Conservation (phyloP, 2,888 invertebrate genomes). For the Torymus texanus region DNA sequence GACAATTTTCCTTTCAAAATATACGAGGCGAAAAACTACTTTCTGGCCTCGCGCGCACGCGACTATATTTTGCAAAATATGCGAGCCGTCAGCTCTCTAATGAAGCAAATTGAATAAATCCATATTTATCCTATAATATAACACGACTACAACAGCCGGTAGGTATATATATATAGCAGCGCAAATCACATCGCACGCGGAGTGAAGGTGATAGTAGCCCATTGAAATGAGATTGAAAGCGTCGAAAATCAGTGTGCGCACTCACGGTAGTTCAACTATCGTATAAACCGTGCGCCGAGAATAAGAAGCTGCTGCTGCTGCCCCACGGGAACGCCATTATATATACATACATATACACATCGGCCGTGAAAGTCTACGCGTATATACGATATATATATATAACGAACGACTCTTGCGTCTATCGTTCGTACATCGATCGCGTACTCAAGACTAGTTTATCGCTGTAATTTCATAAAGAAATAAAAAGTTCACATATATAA, state of each 20-base stretch:
- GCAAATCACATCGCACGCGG: constrained; percentile 14
- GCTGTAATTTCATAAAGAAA: background rate
- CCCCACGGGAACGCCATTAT: too few relatives aligned
- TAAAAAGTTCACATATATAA: too few relatives aligned
- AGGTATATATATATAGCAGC: background rate
- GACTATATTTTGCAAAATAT: too few relatives aligned
- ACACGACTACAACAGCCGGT: too few relatives aligned
- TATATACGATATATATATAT: background rate
- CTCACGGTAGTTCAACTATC: constrained; percentile 1
- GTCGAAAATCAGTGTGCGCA: constrained; percentile 15
- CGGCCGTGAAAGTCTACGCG: constrained; percentile 1
- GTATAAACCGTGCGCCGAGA: too few relatives aligned
- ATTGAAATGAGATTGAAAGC: constrained; percentile 40
- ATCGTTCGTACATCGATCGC: constrained; percentile 28
- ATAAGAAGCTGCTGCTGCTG: too few relatives aligned
- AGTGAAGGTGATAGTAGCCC: background rate
- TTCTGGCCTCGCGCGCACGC: too few relatives aligned
- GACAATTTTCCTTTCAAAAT: too few relatives aligned
- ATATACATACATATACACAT: too few relatives aligned
- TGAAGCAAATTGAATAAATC: constrained; percentile 11
- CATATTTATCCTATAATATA: constrained; percentile 1
- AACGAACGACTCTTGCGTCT: background rate
- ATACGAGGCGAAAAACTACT: too few relatives aligned
- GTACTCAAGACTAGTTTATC: constrained; percentile 18
- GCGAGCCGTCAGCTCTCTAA: too few relatives aligned